A percentile compares a stretch with the other conserved stretches of the same genome.
These are phyloP conservation scores for Callipepla squamata DNA, from an alignment of 2,113 vertebrate genomes.

Conservation along the genomic window DNA sequence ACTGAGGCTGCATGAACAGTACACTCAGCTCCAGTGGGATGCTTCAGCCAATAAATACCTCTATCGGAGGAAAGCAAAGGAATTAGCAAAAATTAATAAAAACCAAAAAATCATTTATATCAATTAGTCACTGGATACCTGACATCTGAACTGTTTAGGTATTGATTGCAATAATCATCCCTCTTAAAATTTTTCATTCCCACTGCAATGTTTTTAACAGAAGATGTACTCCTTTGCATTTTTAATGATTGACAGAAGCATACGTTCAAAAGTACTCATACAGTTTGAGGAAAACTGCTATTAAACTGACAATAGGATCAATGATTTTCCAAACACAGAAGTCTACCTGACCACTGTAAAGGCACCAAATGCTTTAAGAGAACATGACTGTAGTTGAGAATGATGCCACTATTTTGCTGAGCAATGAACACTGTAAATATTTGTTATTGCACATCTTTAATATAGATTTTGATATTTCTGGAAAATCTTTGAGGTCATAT, in stretches of 20 bases:
- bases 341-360: not conserved
- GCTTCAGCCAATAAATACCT: not conserved
- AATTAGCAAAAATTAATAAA: not conserved
- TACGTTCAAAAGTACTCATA: not conserved
- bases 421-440: not conserved
- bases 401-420: not conserved
- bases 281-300: not conserved
- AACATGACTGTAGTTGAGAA: not conserved
- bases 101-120: conserved; percentile 11
- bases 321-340: not conserved
- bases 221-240: not conserved
- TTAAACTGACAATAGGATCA: not conserved
- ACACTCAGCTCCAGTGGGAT: not conserved
- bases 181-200: not conserved
- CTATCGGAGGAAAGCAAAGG: conserved; percentile 13
- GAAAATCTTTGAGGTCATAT: not conserved
- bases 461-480: not conserved
- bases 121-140: not conserved
- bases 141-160: not conserved
- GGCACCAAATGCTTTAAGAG: not conserved
- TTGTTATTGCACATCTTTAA: not conserved
- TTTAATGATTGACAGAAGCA: not conserved
- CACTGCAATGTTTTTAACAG: not conserved
- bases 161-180: not conserved
- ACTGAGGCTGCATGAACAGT: rapidly evolving